Evolutionary conservation across 2,797 vertebrate species (phyloP), one percentile per base, ranked within the genome.

Genomic region (Alca torda): DNA sequence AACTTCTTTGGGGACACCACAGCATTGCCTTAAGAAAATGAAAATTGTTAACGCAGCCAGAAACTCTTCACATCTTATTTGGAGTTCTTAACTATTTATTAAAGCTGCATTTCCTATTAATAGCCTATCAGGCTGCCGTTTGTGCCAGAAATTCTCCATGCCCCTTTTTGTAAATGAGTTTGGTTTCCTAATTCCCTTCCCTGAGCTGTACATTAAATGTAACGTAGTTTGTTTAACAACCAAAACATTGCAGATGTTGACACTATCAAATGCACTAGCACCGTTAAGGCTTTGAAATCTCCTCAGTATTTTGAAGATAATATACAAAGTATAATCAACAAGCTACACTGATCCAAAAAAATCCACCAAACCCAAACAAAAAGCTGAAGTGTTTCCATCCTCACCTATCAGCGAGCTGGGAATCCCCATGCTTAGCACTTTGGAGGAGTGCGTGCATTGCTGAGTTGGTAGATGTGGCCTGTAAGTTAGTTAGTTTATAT

Each of bases 151-250:
- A 1, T 8, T 61, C 39, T 68, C 16, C 0, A 0, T 69, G 53
- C 6, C 21, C 13, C 31, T 68, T 73, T 64, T 24, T 46, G 2
- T 69, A 10, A 83, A 57, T 69, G 35, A n/a, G 17, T 84, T 70
- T 80, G 30, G n/a, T 83, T 81, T 91, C 24, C 43, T 43, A 3
- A 74, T 94, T 93, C 31, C n/a, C 31, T 89, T 93, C 24, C 46
- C 51, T n/a, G 41, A 75, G 33, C 64, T 48, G 19, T 11, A 11
- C 18, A 33, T 23, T 57, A 50, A 65, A 53, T 48, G 13, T n/a
- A 41, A 31, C 4, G 19, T 10, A 33, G 54, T 63, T 84, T 6
- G 23, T 81, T 76, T 73, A 76, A 45, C 5, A 26, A 25, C 11
- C 56, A 57, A 84, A 87, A 20, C 51, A 18, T 26, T 79, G 54